Percentiles rank a stretch among this genome's conserved stretches.
These are phyloP conservation scores for Oryzias sinensis DNA, from an alignment of 2,797 vertebrate species.

Conservation along the genomic window DNA sequence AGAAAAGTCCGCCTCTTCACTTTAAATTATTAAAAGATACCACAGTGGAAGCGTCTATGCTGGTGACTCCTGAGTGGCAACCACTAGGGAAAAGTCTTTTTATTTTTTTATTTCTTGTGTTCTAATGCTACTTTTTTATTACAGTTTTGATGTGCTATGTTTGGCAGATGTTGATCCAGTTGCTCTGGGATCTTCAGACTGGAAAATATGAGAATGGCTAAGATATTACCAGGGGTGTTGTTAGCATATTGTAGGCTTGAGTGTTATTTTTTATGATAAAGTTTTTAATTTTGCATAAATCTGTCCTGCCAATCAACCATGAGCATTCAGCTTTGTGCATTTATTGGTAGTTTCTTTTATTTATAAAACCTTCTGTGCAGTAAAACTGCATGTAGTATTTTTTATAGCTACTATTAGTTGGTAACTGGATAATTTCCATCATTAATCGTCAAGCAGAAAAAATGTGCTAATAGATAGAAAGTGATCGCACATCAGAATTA, in stretches of 20 bases:
- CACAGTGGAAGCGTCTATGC: neutral
- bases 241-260: constrained; percentile 15
- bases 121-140: neutral
- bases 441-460: no score
- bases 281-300: neutral
- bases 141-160: neutral
- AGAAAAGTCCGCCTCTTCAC: neutral
- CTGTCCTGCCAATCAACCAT: neutral
- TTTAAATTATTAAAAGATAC: constrained; percentile 3
- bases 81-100: neutral
- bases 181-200: constrained; percentile 10
- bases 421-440: no score
- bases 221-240: constrained; percentile 5
- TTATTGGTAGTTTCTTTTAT: no score
- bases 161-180: constrained; percentile 7
- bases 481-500: no score
- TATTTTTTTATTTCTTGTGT: neutral
- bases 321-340: no score
- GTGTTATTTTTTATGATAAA: neutral
- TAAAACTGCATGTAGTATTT: no score
- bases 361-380: no score
- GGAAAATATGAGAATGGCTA: neutral
- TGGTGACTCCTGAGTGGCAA: neutral
- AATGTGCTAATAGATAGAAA: no score
- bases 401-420: no score